Conservation (phyloP, 2,797 vertebrate genomes). For the Zenarchopterus dispar region DNA sequence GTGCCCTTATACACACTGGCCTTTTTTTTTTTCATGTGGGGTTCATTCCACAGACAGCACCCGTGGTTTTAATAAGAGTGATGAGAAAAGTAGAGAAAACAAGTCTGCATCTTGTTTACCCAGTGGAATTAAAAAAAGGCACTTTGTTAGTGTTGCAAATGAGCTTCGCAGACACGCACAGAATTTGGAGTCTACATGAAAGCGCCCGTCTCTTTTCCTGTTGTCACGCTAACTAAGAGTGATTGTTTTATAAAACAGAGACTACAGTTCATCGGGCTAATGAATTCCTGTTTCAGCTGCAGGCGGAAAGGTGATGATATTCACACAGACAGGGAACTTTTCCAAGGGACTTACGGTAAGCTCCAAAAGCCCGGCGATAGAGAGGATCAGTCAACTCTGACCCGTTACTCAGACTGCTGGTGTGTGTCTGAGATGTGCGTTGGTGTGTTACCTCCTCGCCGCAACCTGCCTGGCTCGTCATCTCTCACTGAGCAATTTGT, state of each 20-base stretch:
- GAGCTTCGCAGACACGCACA: constrained; percentile 52
- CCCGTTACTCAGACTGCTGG: constrained; percentile 53
- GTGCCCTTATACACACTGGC: constrained; percentile 4
- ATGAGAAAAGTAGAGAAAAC: constrained; percentile 41
- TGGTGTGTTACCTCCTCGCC: constrained; percentile 15
- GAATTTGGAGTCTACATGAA: constrained; percentile 61
- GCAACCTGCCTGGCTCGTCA: constrained; percentile 42
- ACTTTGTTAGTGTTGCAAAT: constrained; percentile 46
- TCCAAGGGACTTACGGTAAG: constrained; percentile 48
- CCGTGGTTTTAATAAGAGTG: constrained; percentile 23
- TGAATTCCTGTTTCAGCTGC: constrained; percentile 35
- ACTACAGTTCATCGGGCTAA: constrained; percentile 43
- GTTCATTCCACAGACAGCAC: constrained; percentile 29
- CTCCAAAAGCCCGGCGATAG: constrained; percentile 13
- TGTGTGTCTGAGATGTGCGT: constrained; percentile 57
- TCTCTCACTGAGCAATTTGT: constrained; percentile 35
- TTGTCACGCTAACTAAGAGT: constrained; percentile 41
- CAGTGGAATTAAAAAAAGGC: constrained; percentile 44
- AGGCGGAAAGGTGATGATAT: constrained; percentile 50
- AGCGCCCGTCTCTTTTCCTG: constrained; percentile 59
- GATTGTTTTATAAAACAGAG: constrained; percentile 41
- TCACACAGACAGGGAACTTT: constrained; percentile 64
- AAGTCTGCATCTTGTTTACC: constrained; percentile 65
- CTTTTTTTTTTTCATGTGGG: constrained; percentile 11
- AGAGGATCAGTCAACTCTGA: constrained; percentile 27